Conservation (phyloP, 2,797 vertebrate genomes). For the Gila robusta region DNA sequence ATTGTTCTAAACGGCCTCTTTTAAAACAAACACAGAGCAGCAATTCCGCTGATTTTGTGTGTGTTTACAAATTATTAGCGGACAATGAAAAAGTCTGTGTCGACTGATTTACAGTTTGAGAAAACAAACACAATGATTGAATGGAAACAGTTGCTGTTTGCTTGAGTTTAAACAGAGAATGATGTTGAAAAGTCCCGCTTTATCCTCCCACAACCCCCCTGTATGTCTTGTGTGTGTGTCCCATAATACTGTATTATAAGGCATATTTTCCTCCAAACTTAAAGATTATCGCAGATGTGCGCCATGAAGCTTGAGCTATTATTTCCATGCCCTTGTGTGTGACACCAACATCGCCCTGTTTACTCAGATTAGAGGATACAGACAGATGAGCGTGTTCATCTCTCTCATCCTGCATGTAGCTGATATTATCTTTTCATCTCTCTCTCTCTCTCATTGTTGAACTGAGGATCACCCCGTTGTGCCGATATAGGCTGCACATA, state of each 20-base stretch:
- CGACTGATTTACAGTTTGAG: constrained; percentile 25
- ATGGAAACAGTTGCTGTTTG: constrained; percentile 30
- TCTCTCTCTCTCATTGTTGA: constrained; percentile 44
- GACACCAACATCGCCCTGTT: constrained; percentile 50
- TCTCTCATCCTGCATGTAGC: constrained; percentile 53
- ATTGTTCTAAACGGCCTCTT: constrained; percentile 30
- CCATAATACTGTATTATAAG: constrained; percentile 25
- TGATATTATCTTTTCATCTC: constrained; percentile 58
- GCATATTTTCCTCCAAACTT: constrained; percentile 38
- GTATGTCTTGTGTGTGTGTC: constrained; percentile 16
- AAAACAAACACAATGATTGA: constrained; percentile 30
- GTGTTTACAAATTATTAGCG: constrained; percentile 41
- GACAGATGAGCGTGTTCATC: constrained; percentile 56
- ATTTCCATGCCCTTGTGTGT: constrained; percentile 48
- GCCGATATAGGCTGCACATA: constrained; percentile 42
- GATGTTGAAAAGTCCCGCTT: constrained; percentile 33
- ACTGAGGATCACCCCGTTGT: constrained; percentile 57
- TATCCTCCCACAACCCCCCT: constrained; percentile 18
- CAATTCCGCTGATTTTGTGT: constrained; percentile 35
- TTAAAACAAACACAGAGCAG: constrained; percentile 43
- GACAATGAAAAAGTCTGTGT: constrained; percentile 41
- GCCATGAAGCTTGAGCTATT: constrained; percentile 32
- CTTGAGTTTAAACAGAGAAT: constrained; percentile 39
- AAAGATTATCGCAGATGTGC: constrained; percentile 45
- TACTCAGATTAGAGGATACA: constrained; percentile 57